Conservation (phyloP, 2,888 invertebrate species). For the Pecten maximus region DNA sequence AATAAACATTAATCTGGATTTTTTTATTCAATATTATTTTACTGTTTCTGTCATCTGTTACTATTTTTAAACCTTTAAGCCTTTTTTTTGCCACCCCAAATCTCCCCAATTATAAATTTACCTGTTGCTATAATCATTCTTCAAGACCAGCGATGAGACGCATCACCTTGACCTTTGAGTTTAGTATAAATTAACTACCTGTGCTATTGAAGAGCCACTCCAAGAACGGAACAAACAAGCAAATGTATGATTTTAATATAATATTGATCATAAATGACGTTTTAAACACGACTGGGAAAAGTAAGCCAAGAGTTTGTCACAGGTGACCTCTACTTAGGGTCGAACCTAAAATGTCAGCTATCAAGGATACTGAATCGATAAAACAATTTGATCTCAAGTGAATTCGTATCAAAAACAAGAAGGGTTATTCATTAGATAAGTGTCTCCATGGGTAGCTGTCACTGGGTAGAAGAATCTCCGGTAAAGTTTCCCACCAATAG, state of each 20-base stretch:
- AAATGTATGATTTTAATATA: conserved; percentile 31
- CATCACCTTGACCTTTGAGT: neutral
- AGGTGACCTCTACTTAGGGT: conserved; percentile 26
- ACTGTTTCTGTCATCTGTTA: neutral
- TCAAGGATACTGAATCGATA: conserved; percentile 24
- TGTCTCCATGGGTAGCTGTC: conserved; percentile 8
- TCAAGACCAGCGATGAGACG: neutral
- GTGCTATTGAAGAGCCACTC: neutral
- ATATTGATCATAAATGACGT: conserved; percentile 30
- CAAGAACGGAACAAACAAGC: conserved; percentile 28
- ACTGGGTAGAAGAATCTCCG: neutral
- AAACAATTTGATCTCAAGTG: conserved; percentile 35
- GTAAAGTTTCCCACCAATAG: neutral
- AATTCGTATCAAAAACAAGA: conserved; percentile 33
- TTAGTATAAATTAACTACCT: neutral
- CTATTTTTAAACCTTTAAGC: neutral
- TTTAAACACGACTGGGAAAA: conserved; percentile 6
- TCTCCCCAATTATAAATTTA: conserved; percentile 25
- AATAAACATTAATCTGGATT: neutral
- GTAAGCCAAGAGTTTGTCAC: conserved; percentile 22
- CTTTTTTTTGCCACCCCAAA: neutral
- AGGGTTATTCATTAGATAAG: conserved; percentile 13
- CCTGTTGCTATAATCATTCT: conserved; percentile 28
- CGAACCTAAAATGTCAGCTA: neutral
- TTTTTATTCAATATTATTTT: neutral